Evolutionary conservation across 92 coral and sea anemone species (phyloP), one percentile per base, ranked within the genome.

Genomic region (Diadumene lineata): DNA sequence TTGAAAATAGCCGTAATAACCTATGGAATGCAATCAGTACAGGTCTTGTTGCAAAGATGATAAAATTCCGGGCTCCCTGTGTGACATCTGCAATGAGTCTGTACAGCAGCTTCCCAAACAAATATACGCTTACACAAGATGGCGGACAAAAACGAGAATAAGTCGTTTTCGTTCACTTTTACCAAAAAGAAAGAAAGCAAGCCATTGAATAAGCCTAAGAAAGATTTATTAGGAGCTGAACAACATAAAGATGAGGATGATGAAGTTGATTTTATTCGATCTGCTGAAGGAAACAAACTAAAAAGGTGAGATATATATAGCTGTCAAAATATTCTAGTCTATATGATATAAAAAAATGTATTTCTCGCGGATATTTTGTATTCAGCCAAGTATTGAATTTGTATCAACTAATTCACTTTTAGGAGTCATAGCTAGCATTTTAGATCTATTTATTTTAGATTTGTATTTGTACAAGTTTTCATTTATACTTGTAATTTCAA

Each of bases 201-300:
- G 22, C 66, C 43, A 7, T 27, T 79, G 27, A 56, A 48, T 16
- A 64, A 79, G 21, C 44, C 78, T 22, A 60, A 72, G 11, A 79
- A 25, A 38, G 63, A 32, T 44, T 77, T 72, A 16, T 32, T 79
- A 28, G 84, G 72, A n/a, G 24, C 70, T 19, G 84, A 79, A 21
- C 69, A 68, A 33, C 28, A 38, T 22, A 72, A 26, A 16, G 84
- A 78, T 34, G 22, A 70, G 8, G 56, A 31, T 8, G 81, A 80
- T 31, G 92, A 86, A 24, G 86, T 84, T 50, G 98, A 94, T 79
- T 94, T 88, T 43, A 81, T 94, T 19, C 83, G 76, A 69, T 88
- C 98, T 27, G 98, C 98, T 10, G 98, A 94, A 66, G 96, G 97
- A n/a, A 94, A 88, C 19, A 74, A 71, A 43, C 81, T 94, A 16